Evolutionary conservation across 2,797 vertebrate genomes (phyloP).

Genomic region (Gambelia wislizenii): DNA sequence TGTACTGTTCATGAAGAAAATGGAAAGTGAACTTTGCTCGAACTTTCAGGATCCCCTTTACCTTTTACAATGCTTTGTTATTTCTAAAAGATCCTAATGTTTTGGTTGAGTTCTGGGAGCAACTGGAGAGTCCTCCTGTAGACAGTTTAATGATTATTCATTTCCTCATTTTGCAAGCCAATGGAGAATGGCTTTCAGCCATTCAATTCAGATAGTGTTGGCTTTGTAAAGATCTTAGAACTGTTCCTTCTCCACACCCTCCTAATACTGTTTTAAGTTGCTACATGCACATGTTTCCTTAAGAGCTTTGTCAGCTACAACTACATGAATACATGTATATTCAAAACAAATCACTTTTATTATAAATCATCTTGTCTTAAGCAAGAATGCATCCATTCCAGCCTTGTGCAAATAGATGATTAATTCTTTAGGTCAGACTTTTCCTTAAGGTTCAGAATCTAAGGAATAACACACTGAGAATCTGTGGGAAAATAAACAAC

Average conservation of each 20-base stretch:
- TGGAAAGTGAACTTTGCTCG: conserved; percentile 66
- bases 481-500: conserved; percentile 30
- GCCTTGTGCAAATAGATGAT: conserved; percentile 16
- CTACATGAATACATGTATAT: neutral
- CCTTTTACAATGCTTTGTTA: conserved; percentile 37
- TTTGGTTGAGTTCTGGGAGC: conserved; percentile 68
- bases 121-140: conserved; percentile 63
- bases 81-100: conserved; percentile 61
- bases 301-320: conserved; percentile 13
- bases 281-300: conserved; percentile 41
- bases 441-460: conserved; percentile 10
- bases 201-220: conserved; percentile 41
- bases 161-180: conserved; percentile 45
- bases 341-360: conserved; percentile 20
- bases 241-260: neutral
- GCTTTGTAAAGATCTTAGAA: conserved; percentile 49
- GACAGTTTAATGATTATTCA: conserved; percentile 42
- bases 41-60: conserved; percentile 58
- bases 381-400: conserved; percentile 3
- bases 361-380: conserved; percentile 41
- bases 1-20: conserved; percentile 59
- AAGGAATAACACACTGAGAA: neutral
- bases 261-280: conserved; percentile 4
- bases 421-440: neutral
- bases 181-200: conserved; percentile 41